Conservation (phyloP, 2,797 vertebrate species). For the Notoglanidium macrostoma region DNA sequence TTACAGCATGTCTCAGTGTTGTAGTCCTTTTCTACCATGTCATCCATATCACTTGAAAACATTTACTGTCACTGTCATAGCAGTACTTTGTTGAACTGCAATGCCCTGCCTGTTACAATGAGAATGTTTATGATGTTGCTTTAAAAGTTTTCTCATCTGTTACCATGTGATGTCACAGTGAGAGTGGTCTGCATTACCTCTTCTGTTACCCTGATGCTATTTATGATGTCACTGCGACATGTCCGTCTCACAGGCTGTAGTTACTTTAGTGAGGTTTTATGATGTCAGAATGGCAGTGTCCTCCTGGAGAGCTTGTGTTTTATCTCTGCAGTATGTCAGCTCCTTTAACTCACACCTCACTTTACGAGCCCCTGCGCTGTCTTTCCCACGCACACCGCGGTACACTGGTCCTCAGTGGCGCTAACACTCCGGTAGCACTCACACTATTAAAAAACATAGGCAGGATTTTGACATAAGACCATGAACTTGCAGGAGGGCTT, state of each 20-base stretch:
- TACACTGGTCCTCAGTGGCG: slow-evolving; percentile 32
- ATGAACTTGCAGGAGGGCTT: slow-evolving; percentile 42
- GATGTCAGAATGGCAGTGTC: slow-evolving; percentile 52
- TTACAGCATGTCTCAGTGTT: background rate
- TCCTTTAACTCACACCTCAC: slow-evolving; percentile 78
- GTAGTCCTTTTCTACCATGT: background rate
- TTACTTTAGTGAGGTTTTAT: slow-evolving; percentile 54
- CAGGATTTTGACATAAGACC: slow-evolving; percentile 47
- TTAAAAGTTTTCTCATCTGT: slow-evolving; percentile 14
- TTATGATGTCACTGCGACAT: slow-evolving; percentile 76
- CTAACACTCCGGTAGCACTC: slow-evolving; percentile 25
- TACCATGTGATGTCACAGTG: slow-evolving; percentile 41
- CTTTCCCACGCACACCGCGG: slow-evolving; percentile 52
- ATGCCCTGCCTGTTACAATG: background rate
- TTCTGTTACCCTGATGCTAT: slow-evolving; percentile 70
- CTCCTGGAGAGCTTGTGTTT: slow-evolving; percentile 55
- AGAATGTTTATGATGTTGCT: slow-evolving; percentile 23
- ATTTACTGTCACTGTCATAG: background rate
- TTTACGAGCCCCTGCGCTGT: slow-evolving; percentile 76
- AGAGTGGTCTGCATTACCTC: slow-evolving; percentile 67
- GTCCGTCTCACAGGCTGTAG: slow-evolving; percentile 50
- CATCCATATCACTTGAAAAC: background rate
- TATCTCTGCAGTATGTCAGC: slow-evolving; percentile 53
- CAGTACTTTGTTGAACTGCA: background rate
- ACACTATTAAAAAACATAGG: slow-evolving; percentile 41